Conservation (phyloP, 2,113 vertebrate species). For the Megaceryle maxima region DNA sequence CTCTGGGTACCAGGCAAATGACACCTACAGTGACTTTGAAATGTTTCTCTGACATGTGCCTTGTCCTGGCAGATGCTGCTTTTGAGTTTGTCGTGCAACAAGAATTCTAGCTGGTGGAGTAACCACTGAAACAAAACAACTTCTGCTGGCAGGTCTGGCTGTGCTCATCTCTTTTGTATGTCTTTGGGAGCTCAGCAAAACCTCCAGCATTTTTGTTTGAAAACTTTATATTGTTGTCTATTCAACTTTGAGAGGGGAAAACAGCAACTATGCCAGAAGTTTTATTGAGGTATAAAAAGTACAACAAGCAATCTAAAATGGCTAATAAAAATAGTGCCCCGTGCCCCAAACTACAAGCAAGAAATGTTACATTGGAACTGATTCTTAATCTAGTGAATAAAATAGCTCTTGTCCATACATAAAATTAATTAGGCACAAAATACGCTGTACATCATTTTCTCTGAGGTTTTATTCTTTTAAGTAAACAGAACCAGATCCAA, state of each 20-base stretch:
- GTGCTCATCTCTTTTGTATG: not conserved
- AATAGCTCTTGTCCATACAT: not conserved
- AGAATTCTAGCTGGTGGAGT: not conserved
- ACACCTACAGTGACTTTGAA: not conserved
- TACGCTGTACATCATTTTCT: not conserved
- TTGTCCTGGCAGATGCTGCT: not conserved
- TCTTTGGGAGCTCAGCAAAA: not conserved
- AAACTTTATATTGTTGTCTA: not conserved
- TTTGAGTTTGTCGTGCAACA: not conserved
- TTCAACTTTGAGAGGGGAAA: not conserved
- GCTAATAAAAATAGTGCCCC: not conserved
- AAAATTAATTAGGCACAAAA: slow-evolving; percentile 52
- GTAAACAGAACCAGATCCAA: not conserved
- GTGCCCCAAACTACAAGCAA: not conserved
- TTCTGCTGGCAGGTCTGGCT: not conserved
- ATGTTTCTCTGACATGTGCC: not conserved
- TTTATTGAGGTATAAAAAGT: not conserved
- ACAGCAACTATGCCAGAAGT: not conserved
- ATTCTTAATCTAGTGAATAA: slow-evolving; percentile 36
- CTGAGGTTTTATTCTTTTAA: not conserved
- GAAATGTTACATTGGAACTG: not conserved
- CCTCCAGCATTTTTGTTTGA: not conserved
- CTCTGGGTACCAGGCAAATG: not conserved
- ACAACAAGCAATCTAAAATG: not conserved
- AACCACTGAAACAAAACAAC: not conserved